phyloP scores from a whole-genome alignment of 2,797 vertebrate species.

The Alectoris magna region DNA sequence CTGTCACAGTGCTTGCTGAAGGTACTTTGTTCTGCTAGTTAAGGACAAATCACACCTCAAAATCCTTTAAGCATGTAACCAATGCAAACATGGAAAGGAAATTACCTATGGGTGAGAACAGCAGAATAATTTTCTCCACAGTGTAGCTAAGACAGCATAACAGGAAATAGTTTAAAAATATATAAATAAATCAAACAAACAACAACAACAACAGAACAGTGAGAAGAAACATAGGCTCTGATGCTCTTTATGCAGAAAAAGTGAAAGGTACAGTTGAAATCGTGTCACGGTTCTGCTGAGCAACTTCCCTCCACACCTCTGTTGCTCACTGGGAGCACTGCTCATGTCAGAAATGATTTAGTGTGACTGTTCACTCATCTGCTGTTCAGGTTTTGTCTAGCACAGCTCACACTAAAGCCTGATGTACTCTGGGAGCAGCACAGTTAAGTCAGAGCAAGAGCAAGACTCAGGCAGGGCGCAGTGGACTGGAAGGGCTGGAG shows the following conservation, averaged over 20 bases:
- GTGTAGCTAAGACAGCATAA: background rate
- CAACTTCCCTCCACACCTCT: rapidly evolving
- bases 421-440: background rate
- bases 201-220: background rate
- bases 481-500: background rate
- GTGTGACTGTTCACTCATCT: background rate
- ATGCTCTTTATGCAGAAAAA: background rate
- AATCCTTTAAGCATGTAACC: background rate
- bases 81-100: background rate
- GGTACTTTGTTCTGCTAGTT: background rate
- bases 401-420: background rate
- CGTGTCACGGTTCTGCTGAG: background rate
- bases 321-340: rapidly evolving
- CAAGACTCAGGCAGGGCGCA: background rate
- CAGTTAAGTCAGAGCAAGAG: background rate
- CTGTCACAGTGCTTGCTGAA: background rate
- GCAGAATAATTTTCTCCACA: background rate
- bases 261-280: background rate
- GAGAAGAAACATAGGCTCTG: background rate
- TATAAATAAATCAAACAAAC: background rate
- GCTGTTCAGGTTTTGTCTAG: background rate
- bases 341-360: background rate
- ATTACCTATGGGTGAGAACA: background rate
- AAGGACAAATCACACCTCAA: background rate
- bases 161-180: background rate